Percentiles rank a stretch among this genome's conserved stretches.
Evolutionary conservation across 2,113 vertebrate species (phyloP).

Genomic region (Cheilinus undulatus): DNA sequence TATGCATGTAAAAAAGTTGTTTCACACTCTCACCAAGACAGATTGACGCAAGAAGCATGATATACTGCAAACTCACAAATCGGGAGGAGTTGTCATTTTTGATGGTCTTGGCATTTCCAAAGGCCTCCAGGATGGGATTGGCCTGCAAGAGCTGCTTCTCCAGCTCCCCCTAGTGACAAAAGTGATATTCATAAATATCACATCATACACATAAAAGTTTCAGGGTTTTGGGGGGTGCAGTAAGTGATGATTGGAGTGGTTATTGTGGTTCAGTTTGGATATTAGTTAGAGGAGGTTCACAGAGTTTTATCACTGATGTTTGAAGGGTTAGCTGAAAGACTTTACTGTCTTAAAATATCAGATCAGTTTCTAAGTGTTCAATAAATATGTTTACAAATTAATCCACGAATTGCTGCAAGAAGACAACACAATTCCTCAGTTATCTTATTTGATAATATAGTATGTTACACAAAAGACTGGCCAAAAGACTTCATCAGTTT

Average conservation of each 20-base stretch:
- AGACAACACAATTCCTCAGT: neutral
- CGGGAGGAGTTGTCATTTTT: conserved; percentile 99
- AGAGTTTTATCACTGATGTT: conserved; percentile 4
- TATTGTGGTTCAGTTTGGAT: conserved; percentile 2
- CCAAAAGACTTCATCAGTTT: neutral
- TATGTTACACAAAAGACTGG: conserved; percentile 10
- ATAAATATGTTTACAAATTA: conserved; percentile 4
- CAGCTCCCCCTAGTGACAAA: conserved; percentile 89
- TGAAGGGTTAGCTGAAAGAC: neutral
- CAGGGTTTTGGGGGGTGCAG: neutral
- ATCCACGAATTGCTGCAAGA: neutral
- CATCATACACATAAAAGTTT: neutral
- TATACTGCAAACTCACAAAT: conserved; percentile 87
- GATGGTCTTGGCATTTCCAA: conserved; percentile 98
- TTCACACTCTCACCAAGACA: too few species aligned
- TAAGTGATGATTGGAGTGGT: neutral
- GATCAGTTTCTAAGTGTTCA: neutral
- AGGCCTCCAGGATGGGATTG: conserved; percentile 97
- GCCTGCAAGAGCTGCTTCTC: conserved; percentile 97
- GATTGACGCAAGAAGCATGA: neutral
- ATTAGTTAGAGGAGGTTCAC: conserved; percentile 1
- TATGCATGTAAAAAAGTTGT: too few species aligned
- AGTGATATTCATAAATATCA: conserved; percentile 42
- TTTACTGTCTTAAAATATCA: neutral
- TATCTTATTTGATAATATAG: conserved; percentile 14